Base-by-base conservation (phyloP, 2,888 invertebrate species). In the Isoperla grammatica region DNA sequence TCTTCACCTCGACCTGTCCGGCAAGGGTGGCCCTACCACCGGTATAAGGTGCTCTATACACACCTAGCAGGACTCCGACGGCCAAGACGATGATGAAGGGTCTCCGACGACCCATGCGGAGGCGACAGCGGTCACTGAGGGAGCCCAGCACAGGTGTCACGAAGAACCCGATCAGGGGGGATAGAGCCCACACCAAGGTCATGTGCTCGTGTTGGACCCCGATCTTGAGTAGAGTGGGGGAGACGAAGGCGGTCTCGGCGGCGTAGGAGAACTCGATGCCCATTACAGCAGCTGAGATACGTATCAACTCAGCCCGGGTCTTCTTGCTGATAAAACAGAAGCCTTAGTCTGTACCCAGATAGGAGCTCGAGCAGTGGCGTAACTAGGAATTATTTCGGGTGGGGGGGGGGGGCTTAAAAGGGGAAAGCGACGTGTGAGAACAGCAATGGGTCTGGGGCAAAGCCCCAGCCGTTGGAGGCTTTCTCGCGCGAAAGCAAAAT, bases 201-300 rank as follows among this genome's bases (percentile, higher is more conserved):
- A 96, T 96, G 71, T 91, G 89, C 65, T 89, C 85, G 72, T 95
- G 94, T 60, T 90, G 87, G 1, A 96, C 90, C 4, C 96, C 93
- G 65, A 96, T 91, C 77, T 94, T 91, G 2, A 96, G 81, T 12
- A 97, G 78, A 0, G 94, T 95, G 1, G 97, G 96, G 0, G 94
- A 95, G 0, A 96, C 96, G 75, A 96, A 96, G 0, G 96, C 96
- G 0, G 96, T 97, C 76, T 97, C 96, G 0, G 95, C 96, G 0
- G 97, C 95, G 71, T 97, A 97, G 0, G 96, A 95, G 75, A 97
- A 94, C 73, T 97, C 96, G 60, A 97, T 95, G 1, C 97, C 96
- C 89, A 95, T 95, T 0, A 97, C 95, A 0, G 95, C 95, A 0
- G 95, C 90, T 17, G 95, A 95, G 65, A 96, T 85, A 9, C 92